Evolutionary conservation across 2,797 vertebrate genomes (phyloP), one percentile per base, ranked within the genome.

Genomic region (Poecilia picta): DNA sequence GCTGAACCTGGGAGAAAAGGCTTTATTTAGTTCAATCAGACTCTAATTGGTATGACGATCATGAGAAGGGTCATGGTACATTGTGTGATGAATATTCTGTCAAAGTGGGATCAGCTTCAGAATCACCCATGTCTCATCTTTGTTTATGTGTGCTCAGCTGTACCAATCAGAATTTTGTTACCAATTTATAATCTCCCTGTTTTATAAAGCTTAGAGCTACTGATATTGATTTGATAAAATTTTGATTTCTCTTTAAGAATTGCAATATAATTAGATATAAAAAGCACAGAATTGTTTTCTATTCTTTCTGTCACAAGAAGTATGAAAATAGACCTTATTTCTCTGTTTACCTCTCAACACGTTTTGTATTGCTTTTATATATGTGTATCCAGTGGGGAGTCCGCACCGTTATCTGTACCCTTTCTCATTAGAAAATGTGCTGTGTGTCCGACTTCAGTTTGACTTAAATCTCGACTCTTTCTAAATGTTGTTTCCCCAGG

Each of bases 1-100:
- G 84, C 85, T 77, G 62, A 72, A 90, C 86, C 86, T 84, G 75
- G 41, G 76, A 84, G 85, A 88, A 53, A 84, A 79, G 0, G 41
- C 84, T 91, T 88, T 89, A 91, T 94, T 91, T 89, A 87, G 88
- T 91, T 88, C 85, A 83, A 71, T 72, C 64, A 31, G 71, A 78
- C 57, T 78, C 77, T 87, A 89, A 90, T 86, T 78, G 59, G 70
- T 89, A 66, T 90, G 83, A 80, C 74, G 79, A 75, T 90, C 81
- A 72, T 84, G 85, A 87, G 78, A 83, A 83, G 74, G 84, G 83
- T 81, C 77, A 51, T 81, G 82, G 81, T 89, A 78, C 80, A 87
- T 71, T 62, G 51, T 75, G 66, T 31, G 81, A 89, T 80, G 74
- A 85, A 87, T 77, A 75, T 74, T 87, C 49, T 66, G 75, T 82